Base-by-base conservation (phyloP, 2,113 vertebrate species). In the Catharus minimus region DNA sequence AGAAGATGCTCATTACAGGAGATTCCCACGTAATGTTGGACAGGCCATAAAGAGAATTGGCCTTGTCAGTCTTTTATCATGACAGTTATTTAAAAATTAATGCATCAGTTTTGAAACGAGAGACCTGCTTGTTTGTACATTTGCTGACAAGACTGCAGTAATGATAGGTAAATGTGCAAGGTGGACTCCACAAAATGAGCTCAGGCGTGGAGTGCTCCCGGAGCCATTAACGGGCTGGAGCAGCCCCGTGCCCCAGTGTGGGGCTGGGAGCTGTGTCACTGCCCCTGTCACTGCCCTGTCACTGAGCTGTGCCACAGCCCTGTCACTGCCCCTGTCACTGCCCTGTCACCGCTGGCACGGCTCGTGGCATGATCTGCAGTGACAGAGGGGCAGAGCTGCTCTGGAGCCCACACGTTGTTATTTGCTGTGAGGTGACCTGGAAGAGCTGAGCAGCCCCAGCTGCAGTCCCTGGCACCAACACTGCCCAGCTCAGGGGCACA, bases 1-100 rank as follows among this genome's bases (percentile, higher is more conserved):
- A 66, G 94, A 92, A 95, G 95, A 73, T 82, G 94, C 96, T 97
- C 96, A 96, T 97, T 97, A 97, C 71, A 36, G 90, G 96, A 87
- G 88, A 89, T 96, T 82, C 95, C 96, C 92, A 81, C 13, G 17
- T 94, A 90, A 90, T 53, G 83, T 36, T 92, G 97, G 94, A 96
- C 90, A 82, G 94, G 69, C 95, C 69, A 10, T 62, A 90, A 95
- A 93, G 94, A 86, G 94, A 94, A 95, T 89, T 88, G 74, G 87
- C 82, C 90, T 95, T 89, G 87, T 97, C 96, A 96, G 95, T 96
- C 93, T 93, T 93, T 94, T 66, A 93, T 87, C 93, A 87, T 91
- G 95, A 60, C 66, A 79, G 89, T 95, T 91, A 94, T 49, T 97
- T 94, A 94, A 96, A 96, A 95, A 96, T 96, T 93, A 96, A 92